phyloP scores from a whole-genome alignment of 2,113 vertebrate species.

The Heterochromis multidens region DNA sequence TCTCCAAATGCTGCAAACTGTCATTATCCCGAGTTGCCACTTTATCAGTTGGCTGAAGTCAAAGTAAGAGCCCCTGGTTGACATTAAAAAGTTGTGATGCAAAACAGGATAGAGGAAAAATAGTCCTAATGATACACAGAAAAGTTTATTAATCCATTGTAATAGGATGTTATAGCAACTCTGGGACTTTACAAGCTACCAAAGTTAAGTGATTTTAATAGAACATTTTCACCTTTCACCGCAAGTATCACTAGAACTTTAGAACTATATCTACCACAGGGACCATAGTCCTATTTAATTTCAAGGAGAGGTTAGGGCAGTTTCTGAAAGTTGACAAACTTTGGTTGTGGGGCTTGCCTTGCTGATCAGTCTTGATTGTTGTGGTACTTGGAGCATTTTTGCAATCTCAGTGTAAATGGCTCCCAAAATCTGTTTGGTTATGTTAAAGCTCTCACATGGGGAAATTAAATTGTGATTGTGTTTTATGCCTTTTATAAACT shows the following conservation, averaged over 20 bases:
- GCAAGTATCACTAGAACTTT: background rate
- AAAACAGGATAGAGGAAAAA: background rate
- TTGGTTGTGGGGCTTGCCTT: too few relatives aligned
- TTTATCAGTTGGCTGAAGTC: constrained; percentile 2
- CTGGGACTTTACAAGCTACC: background rate
- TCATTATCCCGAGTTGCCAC: constrained; percentile 24
- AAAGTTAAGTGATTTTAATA: background rate
- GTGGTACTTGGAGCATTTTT: too few relatives aligned
- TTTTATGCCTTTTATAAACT: background rate
- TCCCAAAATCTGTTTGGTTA: too few relatives aligned
- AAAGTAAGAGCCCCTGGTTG: constrained; percentile 6
- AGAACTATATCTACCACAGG: background rate
- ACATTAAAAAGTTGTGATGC: constrained; percentile 26
- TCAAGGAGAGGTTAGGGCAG: background rate
- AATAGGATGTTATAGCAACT: background rate
- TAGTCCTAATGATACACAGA: background rate
- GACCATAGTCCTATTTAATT: background rate
- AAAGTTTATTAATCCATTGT: background rate
- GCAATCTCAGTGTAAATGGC: too few relatives aligned
- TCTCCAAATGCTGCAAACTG: constrained; percentile 26
- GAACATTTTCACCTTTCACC: background rate
- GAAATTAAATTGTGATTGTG: background rate
- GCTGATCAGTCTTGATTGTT: too few relatives aligned
- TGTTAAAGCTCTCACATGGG: too few relatives aligned
- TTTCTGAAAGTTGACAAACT: background rate